Conservation (phyloP, 2,113 vertebrate species). For the Sorex fumeus region DNA sequence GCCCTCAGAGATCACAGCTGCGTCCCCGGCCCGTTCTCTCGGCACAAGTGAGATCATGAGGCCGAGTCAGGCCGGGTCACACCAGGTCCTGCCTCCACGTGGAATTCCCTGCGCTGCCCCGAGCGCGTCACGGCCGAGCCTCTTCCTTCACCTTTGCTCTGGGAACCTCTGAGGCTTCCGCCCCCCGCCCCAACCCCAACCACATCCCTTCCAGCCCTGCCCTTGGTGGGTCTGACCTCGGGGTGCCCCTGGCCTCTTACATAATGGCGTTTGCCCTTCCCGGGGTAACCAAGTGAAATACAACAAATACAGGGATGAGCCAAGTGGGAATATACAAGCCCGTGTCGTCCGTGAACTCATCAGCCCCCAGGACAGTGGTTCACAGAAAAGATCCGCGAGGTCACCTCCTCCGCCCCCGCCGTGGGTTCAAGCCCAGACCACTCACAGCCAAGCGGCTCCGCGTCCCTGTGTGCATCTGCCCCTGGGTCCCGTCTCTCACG, state of each 20-base stretch:
- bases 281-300: conserved; percentile 81
- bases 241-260: conserved; percentile 69
- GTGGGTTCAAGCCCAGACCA: conserved; percentile 78
- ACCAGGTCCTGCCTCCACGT: conserved; percentile 37
- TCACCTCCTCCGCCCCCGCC: conserved; percentile 74
- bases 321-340: conserved; percentile 76
- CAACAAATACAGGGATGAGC: conserved; percentile 78
- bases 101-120: conserved; percentile 48
- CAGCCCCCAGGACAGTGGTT: conserved; percentile 81
- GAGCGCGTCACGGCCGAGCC: conserved; percentile 6
- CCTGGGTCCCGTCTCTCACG: too few species aligned
- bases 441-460: conserved; percentile 65
- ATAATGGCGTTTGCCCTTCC: conserved; percentile 81
- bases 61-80: conserved; percentile 61
- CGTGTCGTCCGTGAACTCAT: conserved; percentile 76
- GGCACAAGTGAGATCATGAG: conserved; percentile 15
- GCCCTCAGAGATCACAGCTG: not conserved
- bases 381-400: conserved; percentile 82
- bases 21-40: conserved; percentile 43
- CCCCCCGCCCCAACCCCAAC: conserved; percentile 38
- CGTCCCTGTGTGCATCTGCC: conserved; percentile 33
- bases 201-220: conserved; percentile 67
- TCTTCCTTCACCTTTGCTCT: conserved; percentile 61
- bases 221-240: conserved; percentile 77
- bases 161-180: conserved; percentile 64